Percentiles rank a stretch among this genome's conserved stretches.
phyloP scores from a whole-genome alignment of 2,113 vertebrate species.

The Mirza zaza region DNA sequence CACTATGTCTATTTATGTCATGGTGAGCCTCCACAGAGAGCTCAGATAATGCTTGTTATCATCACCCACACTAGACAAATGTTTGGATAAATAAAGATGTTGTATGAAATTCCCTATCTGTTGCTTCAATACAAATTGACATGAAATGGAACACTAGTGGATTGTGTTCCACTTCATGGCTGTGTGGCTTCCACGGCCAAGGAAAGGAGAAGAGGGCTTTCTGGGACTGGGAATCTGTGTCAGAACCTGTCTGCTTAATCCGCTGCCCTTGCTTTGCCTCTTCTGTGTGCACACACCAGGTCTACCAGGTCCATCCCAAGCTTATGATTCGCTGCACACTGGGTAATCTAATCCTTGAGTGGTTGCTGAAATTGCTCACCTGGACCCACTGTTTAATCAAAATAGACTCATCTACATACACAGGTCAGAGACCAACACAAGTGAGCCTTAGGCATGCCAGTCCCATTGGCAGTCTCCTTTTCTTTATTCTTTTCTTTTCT shows the following conservation, averaged over 20 bases:
- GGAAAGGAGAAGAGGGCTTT: not conserved
- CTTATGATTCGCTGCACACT: not conserved
- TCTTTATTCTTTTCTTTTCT: too few species aligned
- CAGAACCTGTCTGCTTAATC: not conserved
- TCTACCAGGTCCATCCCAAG: not conserved
- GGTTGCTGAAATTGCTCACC: not conserved
- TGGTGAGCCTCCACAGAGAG: slow-evolving; percentile 41
- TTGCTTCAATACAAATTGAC: slow-evolving; percentile 22
- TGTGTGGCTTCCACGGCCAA: not conserved
- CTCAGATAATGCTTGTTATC: slow-evolving; percentile 57
- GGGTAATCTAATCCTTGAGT: not conserved
- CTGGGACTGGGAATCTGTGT: not conserved
- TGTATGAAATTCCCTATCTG: slow-evolving; percentile 46
- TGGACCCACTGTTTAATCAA: not conserved
- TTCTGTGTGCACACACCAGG: not conserved
- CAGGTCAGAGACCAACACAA: not conserved
- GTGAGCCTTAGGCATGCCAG: not conserved
- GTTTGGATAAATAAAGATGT: slow-evolving; percentile 74
- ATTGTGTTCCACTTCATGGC: not conserved
- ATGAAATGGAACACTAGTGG: not conserved
- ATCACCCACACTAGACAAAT: slow-evolving; percentile 60
- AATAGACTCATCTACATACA: not conserved
- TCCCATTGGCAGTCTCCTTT: not conserved
- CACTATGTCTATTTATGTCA: slow-evolving; percentile 50
- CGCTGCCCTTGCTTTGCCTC: not conserved